phyloP scores from a whole-genome alignment of 2,797 vertebrate species.

The Crax fasciolata region DNA sequence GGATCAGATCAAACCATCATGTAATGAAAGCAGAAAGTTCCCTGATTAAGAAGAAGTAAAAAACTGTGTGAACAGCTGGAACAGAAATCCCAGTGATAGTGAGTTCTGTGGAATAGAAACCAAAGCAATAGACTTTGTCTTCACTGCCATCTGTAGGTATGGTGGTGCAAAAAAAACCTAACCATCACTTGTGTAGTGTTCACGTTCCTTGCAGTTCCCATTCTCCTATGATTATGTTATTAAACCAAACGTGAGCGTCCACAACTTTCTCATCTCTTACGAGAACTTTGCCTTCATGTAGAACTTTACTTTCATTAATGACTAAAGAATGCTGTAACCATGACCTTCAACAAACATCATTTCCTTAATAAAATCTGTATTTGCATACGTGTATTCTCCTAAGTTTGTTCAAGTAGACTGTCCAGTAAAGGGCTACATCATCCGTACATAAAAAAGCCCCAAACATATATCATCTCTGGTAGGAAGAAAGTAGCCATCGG shows the following conservation, averaged over 20 bases:
- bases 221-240: background rate
- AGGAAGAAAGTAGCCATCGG: background rate
- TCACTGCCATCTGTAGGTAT: background rate
- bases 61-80: background rate
- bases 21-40: background rate
- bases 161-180: background rate
- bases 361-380: background rate
- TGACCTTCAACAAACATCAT: background rate
- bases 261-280: background rate
- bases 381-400: background rate
- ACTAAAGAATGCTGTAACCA: background rate
- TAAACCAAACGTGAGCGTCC: background rate
- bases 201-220: background rate
- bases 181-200: background rate
- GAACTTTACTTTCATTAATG: background rate
- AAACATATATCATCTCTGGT: background rate
- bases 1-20: accelerated
- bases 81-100: background rate
- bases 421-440: background rate
- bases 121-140: background rate
- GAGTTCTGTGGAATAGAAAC: background rate
- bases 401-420: background rate
- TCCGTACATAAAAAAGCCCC: background rate
- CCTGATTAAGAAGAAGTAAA: background rate
- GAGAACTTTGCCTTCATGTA: background rate